phyloP scores from a whole-genome alignment of 2,888 invertebrate species.

The Cosmopolites sordidus region DNA sequence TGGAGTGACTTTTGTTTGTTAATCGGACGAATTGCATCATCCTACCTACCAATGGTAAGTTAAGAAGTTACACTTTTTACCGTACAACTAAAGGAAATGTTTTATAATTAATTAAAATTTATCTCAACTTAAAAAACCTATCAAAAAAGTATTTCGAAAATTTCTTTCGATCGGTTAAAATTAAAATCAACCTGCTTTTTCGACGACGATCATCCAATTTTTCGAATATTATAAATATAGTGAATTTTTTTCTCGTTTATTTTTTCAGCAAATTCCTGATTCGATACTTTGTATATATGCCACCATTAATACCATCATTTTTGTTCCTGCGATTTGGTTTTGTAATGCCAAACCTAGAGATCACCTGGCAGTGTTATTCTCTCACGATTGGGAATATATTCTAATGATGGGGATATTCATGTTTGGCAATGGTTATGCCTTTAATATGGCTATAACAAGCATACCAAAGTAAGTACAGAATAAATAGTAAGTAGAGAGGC shows the following conservation, averaged over 20 bases:
- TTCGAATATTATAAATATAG: neutral
- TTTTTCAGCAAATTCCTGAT: neutral
- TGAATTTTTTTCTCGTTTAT: neutral
- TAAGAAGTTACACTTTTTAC: neutral
- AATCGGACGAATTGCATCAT: neutral
- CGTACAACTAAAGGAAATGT: no score
- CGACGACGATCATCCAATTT: no score
- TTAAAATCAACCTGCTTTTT: neutral
- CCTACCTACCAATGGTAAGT: neutral
- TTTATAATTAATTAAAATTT: no score
- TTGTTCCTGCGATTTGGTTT: neutral
- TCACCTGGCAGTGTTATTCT: neutral
- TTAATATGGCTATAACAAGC: neutral
- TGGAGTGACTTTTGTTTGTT: neutral
- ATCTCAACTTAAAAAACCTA: no score
- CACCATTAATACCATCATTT: neutral
- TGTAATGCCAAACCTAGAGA: neutral
- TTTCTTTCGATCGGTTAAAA: neutral
- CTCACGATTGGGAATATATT: neutral
- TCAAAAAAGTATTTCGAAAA: no score
- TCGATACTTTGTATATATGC: neutral
- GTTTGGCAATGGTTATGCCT: neutral
- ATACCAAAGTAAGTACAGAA: neutral
- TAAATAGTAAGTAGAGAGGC: no score
- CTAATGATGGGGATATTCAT: neutral